A percentile compares a stretch with the other conserved stretches of the same genome.
phyloP scores from a whole-genome alignment of 2,113 vertebrate species.

The Leucoraja erinaceus region DNA sequence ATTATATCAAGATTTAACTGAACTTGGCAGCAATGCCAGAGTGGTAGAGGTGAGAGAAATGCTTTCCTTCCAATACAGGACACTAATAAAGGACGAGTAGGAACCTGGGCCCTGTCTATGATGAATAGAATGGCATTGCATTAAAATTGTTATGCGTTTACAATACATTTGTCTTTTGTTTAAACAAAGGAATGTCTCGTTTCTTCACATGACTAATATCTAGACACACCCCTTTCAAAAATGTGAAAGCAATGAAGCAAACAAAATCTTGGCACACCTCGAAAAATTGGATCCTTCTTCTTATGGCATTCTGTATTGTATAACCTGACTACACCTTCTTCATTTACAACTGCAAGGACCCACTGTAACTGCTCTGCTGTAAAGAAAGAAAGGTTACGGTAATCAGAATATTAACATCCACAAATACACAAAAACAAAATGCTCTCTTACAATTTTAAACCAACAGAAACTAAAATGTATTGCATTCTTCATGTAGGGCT shows the following conservation, averaged over 20 bases:
- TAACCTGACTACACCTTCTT: constrained; percentile 83
- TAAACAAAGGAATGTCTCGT: too few relatives aligned
- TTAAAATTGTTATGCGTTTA: neutral
- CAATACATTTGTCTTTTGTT: too few relatives aligned
- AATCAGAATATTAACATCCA: neutral
- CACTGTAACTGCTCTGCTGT: constrained; percentile 61
- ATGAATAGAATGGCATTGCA: neutral
- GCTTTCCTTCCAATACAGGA: neutral
- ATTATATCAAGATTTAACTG: neutral
- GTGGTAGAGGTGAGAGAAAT: neutral
- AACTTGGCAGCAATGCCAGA: neutral
- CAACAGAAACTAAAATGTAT: neutral
- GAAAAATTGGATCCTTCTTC: constrained; percentile 58
- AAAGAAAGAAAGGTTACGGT: neutral
- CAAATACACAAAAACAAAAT: neutral
- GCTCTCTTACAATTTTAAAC: neutral
- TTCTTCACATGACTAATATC: neutral
- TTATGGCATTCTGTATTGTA: constrained; percentile 71
- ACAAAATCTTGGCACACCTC: constrained; percentile 58
- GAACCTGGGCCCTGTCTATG: neutral
- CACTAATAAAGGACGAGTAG: neutral
- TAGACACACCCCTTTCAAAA: neutral
- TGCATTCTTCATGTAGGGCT: too few relatives aligned
- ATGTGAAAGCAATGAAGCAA: neutral
- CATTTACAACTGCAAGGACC: constrained; percentile 80